Evolutionary conservation across 2,113 vertebrate genomes (phyloP).

Genomic region (Erpornis zantholeuca): DNA sequence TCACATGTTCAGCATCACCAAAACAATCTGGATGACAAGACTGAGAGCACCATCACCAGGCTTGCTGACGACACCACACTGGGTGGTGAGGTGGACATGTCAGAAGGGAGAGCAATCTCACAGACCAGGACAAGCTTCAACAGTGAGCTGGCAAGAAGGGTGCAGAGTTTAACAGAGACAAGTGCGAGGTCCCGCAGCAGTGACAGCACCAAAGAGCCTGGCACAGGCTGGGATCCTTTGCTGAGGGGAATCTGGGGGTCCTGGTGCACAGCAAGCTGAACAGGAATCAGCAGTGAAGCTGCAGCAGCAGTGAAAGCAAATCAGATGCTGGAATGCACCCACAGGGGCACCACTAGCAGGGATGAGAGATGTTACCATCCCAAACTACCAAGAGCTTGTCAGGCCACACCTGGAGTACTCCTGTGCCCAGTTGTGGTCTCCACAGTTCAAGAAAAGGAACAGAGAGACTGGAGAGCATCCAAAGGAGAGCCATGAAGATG

Average conservation of each 20-base stretch:
- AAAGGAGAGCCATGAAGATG: background rate
- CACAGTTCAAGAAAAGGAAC: background rate
- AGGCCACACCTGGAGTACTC: background rate
- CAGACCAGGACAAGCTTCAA: background rate
- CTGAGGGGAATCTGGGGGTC: background rate
- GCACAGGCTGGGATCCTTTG: background rate
- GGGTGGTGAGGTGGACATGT: rapidly evolving
- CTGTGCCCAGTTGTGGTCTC: background rate
- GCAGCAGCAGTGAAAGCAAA: background rate
- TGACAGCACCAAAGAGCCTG: background rate
- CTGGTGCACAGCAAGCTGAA: background rate
- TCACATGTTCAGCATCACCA: background rate
- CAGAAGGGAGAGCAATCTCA: background rate
- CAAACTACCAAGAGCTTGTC: background rate
- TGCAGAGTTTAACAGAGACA: background rate
- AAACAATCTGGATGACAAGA: background rate
- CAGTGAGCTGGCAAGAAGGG: background rate
- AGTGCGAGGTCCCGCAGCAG: background rate
- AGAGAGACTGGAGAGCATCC: background rate
- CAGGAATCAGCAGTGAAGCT: background rate
- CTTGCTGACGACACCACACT: background rate
- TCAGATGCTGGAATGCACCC: background rate
- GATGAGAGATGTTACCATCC: background rate
- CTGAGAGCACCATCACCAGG: background rate
- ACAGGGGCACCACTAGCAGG: background rate